A percentile compares a stretch with the other conserved stretches of the same genome.
Conservation (phyloP, 2,113 vertebrate genomes). For the Turdus rufiventris region DNA sequence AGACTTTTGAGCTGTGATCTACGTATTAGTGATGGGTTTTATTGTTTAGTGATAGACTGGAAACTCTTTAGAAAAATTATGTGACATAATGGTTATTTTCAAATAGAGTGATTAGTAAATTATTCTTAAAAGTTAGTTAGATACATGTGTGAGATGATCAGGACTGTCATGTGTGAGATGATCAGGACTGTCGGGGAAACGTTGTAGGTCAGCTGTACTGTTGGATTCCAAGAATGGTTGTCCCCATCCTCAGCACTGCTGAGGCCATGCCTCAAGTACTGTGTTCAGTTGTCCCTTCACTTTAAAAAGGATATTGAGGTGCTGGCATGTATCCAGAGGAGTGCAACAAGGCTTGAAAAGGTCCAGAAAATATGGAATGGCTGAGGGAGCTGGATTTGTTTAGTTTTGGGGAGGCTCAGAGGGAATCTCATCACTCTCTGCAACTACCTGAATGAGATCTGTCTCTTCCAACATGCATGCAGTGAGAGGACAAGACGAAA, state of each 20-base stretch:
- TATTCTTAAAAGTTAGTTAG: neutral
- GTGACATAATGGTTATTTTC: neutral
- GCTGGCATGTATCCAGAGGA: fast-evolving
- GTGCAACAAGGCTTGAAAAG: neutral
- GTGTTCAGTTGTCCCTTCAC: neutral
- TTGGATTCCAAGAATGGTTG: fast-evolving
- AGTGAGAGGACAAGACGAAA: neutral
- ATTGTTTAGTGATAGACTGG: neutral
- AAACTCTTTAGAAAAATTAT: neutral
- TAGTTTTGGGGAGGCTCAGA: neutral
- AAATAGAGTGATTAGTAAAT: neutral
- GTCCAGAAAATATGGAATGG: neutral
- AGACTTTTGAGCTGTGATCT: neutral
- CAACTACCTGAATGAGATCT: no score
- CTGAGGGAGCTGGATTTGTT: neutral
- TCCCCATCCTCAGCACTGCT: neutral
- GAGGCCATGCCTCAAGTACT: fast-evolving
- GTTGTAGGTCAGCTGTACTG: neutral
- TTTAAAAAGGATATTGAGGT: neutral
- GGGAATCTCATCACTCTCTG: neutral
- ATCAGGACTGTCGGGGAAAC: neutral
- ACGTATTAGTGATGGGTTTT: neutral
- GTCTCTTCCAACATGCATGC: fast-evolving
- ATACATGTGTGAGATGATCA: neutral
- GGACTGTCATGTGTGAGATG: neutral